These are phyloP conservation scores for Tiliacea aurago DNA, from an alignment of 2,888 invertebrate genomes.

Conservation along the genomic window DNA sequence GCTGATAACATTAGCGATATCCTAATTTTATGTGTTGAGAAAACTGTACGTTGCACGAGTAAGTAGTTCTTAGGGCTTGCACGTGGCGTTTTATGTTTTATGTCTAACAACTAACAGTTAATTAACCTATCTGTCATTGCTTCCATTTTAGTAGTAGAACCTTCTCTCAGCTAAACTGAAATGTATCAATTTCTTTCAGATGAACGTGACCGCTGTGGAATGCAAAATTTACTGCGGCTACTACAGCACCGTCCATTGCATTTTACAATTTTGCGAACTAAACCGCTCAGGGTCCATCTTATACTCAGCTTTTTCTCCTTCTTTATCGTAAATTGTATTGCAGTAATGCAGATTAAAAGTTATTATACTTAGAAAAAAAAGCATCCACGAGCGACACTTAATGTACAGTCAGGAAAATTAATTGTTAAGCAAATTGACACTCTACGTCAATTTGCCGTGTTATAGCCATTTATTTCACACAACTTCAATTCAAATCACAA, in stretches of 20 bases:
- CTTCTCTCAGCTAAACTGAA: too few species aligned
- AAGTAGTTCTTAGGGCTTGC: not conserved
- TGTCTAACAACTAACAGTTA: too few species aligned
- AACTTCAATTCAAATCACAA: too few species aligned
- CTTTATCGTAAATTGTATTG: conserved; percentile 14
- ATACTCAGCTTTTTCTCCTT: conserved; percentile 18
- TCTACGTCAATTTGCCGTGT: too few species aligned
- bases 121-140: too few species aligned
- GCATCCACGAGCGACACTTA: too few species aligned
- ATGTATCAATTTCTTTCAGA: conserved; percentile 2
- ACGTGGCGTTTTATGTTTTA: too few species aligned
- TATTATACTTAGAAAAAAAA: not conserved
- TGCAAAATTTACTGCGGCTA: conserved; percentile 8
- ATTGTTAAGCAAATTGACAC: too few species aligned
- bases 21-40: conserved; percentile 22
- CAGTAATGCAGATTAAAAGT: not conserved
- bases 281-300: not conserved
- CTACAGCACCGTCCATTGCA: conserved; percentile 9
- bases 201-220: conserved; percentile 14
- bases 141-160: too few species aligned
- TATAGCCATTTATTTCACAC: too few species aligned
- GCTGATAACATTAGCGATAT: conserved; percentile 2
- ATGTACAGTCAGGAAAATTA: too few species aligned
- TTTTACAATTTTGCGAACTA: not conserved
- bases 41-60: conserved; percentile 15